phyloP scores from a whole-genome alignment of 1,140 invertebrate genomes.

The Scaptomyza montana region DNA sequence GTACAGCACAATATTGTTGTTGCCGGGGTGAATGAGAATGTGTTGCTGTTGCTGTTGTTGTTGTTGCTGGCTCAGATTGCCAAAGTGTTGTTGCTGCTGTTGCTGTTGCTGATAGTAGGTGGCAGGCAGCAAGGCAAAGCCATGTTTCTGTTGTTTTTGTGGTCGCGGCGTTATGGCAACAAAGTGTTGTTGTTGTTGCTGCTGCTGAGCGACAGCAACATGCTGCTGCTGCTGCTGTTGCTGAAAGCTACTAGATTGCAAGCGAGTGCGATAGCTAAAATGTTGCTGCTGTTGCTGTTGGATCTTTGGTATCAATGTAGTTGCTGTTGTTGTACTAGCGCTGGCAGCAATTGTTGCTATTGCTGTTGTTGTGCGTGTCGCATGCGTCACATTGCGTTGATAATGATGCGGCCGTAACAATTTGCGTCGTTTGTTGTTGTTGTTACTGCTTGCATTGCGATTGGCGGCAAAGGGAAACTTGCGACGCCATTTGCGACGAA shows the following conservation, averaged over 20 bases:
- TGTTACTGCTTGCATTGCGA: slow-evolving; percentile 37
- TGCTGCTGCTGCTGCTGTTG: slow-evolving; percentile 66
- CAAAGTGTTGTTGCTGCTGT: slow-evolving; percentile 60
- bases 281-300: slow-evolving; percentile 60
- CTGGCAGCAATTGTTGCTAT: slow-evolving; percentile 56
- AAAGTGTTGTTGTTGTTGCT: slow-evolving; percentile 59
- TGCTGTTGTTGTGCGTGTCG: slow-evolving; percentile 68
- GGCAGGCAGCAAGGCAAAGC: slow-evolving; percentile 47
- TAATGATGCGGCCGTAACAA: slow-evolving; percentile 55
- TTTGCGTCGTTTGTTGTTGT: slow-evolving; percentile 56
- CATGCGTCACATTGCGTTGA: slow-evolving; percentile 66
- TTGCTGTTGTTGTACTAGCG: slow-evolving; percentile 40
- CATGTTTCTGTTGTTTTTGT: slow-evolving; percentile 53
- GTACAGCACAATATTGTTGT: slow-evolving; percentile 73
- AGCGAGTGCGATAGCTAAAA: slow-evolving; percentile 52
- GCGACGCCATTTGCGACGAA: slow-evolving; percentile 62
- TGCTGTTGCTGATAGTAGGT: slow-evolving; percentile 62
- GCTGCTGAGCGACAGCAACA: slow-evolving; percentile 42
- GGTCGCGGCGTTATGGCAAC: slow-evolving; percentile 60
- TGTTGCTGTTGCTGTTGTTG: slow-evolving; percentile 67
- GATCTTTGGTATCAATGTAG: slow-evolving; percentile 71
- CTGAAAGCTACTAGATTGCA: slow-evolving; percentile 53
- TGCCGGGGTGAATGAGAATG: slow-evolving; percentile 66
- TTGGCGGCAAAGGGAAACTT: slow-evolving; percentile 52
- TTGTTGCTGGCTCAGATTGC: slow-evolving; percentile 59